These are phyloP conservation scores for Idaea straminata DNA, from an alignment of 2,888 invertebrate genomes.

Conservation along the genomic window DNA sequence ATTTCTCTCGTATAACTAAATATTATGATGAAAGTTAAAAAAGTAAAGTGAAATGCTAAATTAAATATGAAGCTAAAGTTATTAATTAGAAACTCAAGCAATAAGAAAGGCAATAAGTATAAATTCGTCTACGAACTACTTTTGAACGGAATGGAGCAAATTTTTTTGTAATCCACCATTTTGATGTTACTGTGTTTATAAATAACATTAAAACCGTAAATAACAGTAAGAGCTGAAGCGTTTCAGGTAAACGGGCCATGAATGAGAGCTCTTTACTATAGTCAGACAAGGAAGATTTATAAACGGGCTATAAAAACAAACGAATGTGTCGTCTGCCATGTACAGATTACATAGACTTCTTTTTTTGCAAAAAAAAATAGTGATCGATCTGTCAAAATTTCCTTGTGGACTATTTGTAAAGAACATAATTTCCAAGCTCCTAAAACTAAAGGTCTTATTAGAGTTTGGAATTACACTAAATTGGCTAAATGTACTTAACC, in stretches of 20 bases:
- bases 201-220: conserved; percentile 1
- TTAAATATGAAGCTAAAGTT: background rate
- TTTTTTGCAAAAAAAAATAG: no score
- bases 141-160: background rate
- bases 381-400: no score
- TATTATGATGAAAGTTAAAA: background rate
- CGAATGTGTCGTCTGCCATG: no score
- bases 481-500: no score
- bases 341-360: no score
- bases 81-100: background rate
- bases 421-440: no score
- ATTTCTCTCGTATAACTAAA: background rate
- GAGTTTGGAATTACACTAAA: no score
- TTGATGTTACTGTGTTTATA: background rate
- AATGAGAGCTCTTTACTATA: conserved; percentile 31
- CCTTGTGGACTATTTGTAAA: no score
- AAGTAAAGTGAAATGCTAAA: background rate
- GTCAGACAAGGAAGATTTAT: background rate
- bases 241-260: conserved; percentile 22
- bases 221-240: background rate
- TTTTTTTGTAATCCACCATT: conserved; percentile 10
- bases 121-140: background rate
- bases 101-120: background rate
- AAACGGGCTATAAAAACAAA: background rate
- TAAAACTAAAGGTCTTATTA: no score